Conservation (phyloP, 1,140 invertebrate genomes). For the Danaus melanippus region DNA sequence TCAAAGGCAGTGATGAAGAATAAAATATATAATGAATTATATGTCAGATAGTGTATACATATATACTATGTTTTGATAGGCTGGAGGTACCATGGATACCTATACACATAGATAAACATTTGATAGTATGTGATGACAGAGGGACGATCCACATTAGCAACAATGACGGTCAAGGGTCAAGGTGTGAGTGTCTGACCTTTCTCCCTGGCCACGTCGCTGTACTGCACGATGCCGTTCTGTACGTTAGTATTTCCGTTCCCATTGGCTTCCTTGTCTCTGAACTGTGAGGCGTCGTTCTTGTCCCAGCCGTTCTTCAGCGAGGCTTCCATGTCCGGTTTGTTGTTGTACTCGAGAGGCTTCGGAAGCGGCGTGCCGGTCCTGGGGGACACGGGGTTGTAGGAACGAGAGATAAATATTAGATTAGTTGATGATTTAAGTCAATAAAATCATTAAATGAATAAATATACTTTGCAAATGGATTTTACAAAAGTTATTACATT, state of each 20-base stretch:
- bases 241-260: constrained; percentile 49
- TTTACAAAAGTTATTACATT: no score
- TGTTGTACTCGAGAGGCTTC: constrained; percentile 76
- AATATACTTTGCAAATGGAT: no score
- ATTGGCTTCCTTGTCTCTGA: constrained; percentile 49
- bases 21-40: no score
- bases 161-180: neutral
- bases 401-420: no score
- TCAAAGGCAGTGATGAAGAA: no score
- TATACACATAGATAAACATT: no score
- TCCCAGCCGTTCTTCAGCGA: constrained; percentile 48
- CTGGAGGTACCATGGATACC: no score
- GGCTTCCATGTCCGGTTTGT: constrained; percentile 65
- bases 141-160: neutral
- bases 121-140: neutral
- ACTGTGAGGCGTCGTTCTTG: constrained; percentile 60
- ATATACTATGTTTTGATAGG: no score
- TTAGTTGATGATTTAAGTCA: no score
- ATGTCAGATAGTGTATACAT: no score
- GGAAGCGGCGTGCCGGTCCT: constrained; percentile 76
- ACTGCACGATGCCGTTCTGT: constrained; percentile 72
- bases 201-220: constrained; percentile 80
- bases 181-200: constrained; percentile 33
- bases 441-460: no score
- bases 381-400: neutral